These are phyloP conservation scores for Podilymbus podiceps DNA, from an alignment of 2,113 vertebrate species.

Conservation along the genomic window DNA sequence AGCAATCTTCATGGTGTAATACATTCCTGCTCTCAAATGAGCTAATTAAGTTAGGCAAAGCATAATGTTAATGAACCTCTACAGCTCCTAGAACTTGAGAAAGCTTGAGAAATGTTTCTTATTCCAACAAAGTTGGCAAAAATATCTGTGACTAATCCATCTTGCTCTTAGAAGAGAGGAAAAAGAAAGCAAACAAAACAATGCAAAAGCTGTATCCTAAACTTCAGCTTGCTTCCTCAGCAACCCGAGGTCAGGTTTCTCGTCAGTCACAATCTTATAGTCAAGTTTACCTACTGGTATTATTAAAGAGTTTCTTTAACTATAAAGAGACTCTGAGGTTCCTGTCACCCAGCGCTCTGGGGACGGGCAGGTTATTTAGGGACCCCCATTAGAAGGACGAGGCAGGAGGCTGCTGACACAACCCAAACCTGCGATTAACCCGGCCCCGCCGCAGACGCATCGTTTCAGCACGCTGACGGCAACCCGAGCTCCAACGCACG, in stretches of 20 bases:
- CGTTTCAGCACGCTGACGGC: accelerated
- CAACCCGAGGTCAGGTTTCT: background rate
- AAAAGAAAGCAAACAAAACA: background rate
- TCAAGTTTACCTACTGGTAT: background rate
- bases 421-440: accelerated
- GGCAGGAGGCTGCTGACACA: too few species aligned
- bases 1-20: background rate
- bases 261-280: background rate
- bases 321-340: too few species aligned
- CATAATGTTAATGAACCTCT: accelerated
- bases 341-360: background rate
- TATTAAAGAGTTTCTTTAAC: background rate
- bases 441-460: background rate
- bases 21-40: background rate
- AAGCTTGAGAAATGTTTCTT: background rate
- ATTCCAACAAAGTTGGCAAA: background rate
- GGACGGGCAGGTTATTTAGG: accelerated
- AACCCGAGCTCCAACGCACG: background rate
- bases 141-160: background rate
- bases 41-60: background rate
- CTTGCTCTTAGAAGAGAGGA: background rate
- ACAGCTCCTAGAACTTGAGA: background rate
- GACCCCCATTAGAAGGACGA: accelerated
- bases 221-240: background rate
- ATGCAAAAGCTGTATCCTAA: background rate